A percentile compares a stretch with the other conserved stretches of the same genome.
phyloP scores from a whole-genome alignment of 2,113 vertebrate genomes.

The Actenoides lindsayi region DNA sequence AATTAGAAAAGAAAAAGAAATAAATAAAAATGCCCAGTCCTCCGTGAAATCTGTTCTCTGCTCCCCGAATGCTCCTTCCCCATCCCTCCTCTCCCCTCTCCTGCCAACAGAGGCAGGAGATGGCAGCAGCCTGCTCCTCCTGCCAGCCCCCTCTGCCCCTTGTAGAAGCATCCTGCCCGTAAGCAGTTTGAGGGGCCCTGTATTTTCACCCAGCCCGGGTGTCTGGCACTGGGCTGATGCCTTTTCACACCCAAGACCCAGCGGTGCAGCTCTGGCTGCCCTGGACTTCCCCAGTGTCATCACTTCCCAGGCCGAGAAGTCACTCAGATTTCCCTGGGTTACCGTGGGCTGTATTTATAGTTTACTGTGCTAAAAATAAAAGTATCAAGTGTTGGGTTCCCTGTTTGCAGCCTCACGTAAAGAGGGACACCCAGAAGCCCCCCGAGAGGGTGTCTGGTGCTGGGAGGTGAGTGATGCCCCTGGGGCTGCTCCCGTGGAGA shows the following conservation, averaged over 20 bases:
- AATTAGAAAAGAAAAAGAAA: neutral
- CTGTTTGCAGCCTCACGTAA: neutral
- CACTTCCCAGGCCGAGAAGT: neutral
- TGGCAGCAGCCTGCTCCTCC: neutral
- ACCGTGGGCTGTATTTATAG: neutral
- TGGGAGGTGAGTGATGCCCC: neutral
- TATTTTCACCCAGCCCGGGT: rapidly evolving
- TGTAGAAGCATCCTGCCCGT: rapidly evolving
- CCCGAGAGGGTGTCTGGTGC: rapidly evolving
- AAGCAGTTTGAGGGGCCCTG: rapidly evolving
- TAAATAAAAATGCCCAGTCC: neutral
- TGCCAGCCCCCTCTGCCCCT: neutral
- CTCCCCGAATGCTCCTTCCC: neutral
- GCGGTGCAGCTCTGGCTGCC: rapidly evolving
- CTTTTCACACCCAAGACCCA: rapidly evolving
- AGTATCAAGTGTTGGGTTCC: neutral
- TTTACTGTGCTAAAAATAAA: conserved; percentile 27
- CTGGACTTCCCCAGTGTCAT: rapidly evolving
- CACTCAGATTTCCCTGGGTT: neutral
- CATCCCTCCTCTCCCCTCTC: neutral
- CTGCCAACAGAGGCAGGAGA: neutral
- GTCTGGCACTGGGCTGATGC: neutral
- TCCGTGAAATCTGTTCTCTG: neutral
- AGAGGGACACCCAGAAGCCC: neutral
- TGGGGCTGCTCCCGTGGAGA: rapidly evolving